phyloP scores from a whole-genome alignment of 2,797 vertebrate species.

The Eospalax fontanierii region DNA sequence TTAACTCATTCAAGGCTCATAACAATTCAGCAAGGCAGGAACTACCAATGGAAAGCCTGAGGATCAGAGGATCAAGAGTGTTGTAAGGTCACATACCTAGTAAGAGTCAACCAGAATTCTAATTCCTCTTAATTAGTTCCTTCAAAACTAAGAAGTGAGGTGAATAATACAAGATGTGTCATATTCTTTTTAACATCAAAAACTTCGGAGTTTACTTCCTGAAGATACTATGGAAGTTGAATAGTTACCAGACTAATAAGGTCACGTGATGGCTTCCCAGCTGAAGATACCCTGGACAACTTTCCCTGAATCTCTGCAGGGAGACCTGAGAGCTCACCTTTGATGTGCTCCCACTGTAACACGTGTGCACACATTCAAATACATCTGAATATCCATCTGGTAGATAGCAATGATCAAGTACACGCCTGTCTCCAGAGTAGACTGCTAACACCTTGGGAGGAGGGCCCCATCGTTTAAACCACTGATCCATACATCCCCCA shows the following conservation, averaged over 20 bases:
- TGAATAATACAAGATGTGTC: neutral
- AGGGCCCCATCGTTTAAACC: neutral
- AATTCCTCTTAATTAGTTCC: neutral
- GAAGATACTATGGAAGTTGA: neutral
- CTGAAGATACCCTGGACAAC: neutral
- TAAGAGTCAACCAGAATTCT: neutral
- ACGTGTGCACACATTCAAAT: neutral
- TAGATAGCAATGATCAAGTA: neutral
- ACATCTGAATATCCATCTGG: neutral
- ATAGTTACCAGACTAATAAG: neutral
- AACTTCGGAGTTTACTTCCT: neutral
- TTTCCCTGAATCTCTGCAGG: neutral
- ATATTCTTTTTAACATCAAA: conserved; percentile 14
- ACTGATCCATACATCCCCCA: neutral
- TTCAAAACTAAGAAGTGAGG: conserved; percentile 17
- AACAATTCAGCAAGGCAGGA: neutral
- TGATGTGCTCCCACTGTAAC: neutral
- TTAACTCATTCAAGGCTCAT: neutral
- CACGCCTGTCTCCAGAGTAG: neutral
- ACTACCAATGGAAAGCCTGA: neutral
- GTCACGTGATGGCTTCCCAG: neutral
- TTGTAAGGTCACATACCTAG: neutral
- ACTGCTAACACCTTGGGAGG: neutral
- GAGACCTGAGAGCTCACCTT: neutral
- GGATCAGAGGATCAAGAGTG: neutral